phyloP scores from a whole-genome alignment of 2,797 vertebrate genomes.

The Pitangus sulphuratus region DNA sequence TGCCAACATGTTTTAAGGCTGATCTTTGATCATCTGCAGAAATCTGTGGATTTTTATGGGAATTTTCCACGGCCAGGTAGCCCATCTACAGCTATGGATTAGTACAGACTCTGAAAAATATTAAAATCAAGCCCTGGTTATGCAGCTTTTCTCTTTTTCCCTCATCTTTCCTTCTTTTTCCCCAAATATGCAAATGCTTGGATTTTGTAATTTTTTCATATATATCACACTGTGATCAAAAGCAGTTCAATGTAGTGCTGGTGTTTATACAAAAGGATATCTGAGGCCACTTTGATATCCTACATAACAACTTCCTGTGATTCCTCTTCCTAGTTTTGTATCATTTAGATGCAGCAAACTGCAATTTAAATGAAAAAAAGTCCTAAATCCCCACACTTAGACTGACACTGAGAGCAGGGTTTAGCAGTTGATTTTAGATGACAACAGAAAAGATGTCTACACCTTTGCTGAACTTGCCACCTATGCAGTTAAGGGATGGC shows the following conservation, averaged over 20 bases:
- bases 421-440: neutral
- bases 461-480: neutral
- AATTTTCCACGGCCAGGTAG: neutral
- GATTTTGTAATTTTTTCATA: neutral
- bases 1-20: neutral
- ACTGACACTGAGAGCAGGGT: neutral
- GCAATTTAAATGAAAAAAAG: neutral
- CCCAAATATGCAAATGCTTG: neutral
- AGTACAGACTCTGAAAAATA: neutral
- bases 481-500: neutral
- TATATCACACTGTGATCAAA: neutral
- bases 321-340: neutral
- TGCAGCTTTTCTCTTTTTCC: neutral
- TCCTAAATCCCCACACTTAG: accelerated
- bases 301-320: neutral
- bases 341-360: neutral
- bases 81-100: neutral
- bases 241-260: neutral
- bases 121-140: neutral
- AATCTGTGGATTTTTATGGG: neutral
- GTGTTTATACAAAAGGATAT: neutral
- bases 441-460: neutral
- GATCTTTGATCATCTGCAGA: neutral
- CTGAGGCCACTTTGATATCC: neutral
- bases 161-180: neutral